A percentile compares a stretch with the other conserved stretches of the same genome.
Evolutionary conservation across 2,113 vertebrate genomes (phyloP).

Genomic region (Sander vitreus): DNA sequence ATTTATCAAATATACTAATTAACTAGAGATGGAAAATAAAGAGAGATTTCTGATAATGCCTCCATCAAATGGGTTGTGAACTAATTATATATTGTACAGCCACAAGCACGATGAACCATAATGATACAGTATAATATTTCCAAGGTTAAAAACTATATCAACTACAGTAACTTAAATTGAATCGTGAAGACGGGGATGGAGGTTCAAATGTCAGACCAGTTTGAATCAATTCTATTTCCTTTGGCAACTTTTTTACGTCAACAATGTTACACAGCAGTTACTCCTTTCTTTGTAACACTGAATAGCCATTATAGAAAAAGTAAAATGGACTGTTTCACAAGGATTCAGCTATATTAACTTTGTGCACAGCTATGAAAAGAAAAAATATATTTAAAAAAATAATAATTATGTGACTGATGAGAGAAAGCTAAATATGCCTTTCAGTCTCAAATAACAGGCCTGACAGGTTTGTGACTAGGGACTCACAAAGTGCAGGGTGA

Average conservation of each 20-base stretch:
- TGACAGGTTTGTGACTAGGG: constrained; percentile 56
- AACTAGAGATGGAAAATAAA: constrained; percentile 61
- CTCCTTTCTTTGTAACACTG: constrained; percentile 22
- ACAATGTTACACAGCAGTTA: constrained; percentile 26
- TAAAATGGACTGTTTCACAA: constrained; percentile 9
- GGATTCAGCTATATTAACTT: constrained; percentile 39
- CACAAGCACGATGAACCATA: constrained; percentile 41
- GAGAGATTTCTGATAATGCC: constrained; percentile 55
- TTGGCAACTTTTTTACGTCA: constrained; percentile 18
- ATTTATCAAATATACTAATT: constrained; percentile 73
- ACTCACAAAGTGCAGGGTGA: constrained; percentile 40
- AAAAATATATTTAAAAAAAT: constrained; percentile 40
- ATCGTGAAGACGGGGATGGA: not conserved
- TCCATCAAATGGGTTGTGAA: constrained; percentile 50
- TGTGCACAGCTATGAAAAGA: constrained; percentile 25
- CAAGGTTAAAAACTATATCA: not conserved
- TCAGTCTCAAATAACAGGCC: constrained; percentile 53
- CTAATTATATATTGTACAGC: constrained; percentile 60
- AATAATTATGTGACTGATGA: constrained; percentile 59
- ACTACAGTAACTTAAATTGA: not conserved
- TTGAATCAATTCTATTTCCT: constrained; percentile 34
- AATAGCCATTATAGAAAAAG: constrained; percentile 26
- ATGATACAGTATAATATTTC: constrained; percentile 35
- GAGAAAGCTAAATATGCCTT: constrained; percentile 53
- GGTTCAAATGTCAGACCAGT: constrained; percentile 29